phyloP scores from a whole-genome alignment of 2,113 vertebrate species.

The Arothron firmamentum region DNA sequence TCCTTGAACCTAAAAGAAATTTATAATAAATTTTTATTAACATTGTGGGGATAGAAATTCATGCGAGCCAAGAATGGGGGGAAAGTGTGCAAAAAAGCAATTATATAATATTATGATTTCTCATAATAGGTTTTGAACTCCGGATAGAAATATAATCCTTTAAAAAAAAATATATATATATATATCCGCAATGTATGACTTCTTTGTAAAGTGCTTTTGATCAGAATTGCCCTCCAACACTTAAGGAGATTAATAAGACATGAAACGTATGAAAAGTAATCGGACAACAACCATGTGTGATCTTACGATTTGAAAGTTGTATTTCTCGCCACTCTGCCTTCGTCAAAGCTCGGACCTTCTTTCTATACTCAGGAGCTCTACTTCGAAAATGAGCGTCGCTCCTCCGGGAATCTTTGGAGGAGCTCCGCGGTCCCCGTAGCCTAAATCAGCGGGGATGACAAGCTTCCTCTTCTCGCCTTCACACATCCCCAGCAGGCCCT shows the following conservation, averaged over 20 bases:
- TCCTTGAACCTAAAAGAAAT: constrained; percentile 41
- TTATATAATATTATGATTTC: no score
- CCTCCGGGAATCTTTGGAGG: constrained; percentile 92
- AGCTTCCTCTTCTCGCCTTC: constrained; percentile 91
- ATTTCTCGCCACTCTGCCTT: not conserved
- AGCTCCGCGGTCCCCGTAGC: constrained; percentile 88
- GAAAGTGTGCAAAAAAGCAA: no score
- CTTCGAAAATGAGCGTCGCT: constrained; percentile 87
- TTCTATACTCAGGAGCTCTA: constrained; percentile 87
- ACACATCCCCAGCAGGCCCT: constrained; percentile 91
- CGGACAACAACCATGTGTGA: not conserved
- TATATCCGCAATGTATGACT: no score
- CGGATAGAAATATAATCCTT: no score
- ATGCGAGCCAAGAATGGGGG: no score
- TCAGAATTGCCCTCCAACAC: not conserved
- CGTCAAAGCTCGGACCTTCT: constrained; percentile 82
- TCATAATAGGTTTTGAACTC: no score
- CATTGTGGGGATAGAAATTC: no score
- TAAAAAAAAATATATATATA: no score
- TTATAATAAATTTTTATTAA: not conserved
- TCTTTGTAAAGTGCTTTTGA: no score
- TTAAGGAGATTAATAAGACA: no score
- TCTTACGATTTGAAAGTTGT: constrained; percentile 11
- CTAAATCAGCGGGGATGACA: constrained; percentile 87
- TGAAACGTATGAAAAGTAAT: not conserved